Conservation (phyloP, 64 coral and sea anemone genomes). For the Catalaphyllia jardinei region DNA sequence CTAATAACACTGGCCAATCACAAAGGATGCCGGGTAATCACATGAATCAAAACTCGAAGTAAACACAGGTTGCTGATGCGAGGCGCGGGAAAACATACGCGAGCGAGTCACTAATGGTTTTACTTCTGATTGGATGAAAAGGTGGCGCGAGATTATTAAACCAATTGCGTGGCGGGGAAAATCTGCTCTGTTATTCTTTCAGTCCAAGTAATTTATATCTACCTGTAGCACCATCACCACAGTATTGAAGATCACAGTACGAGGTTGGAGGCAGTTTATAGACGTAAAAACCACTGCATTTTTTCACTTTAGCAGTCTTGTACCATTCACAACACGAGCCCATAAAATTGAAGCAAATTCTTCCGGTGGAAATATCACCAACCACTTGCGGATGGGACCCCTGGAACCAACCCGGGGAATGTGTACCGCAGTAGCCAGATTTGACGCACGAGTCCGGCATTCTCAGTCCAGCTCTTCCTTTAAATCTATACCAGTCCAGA, state of each 20-base stretch:
- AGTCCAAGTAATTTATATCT: neutral
- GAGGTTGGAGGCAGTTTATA: neutral
- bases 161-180: no score
- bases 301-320: neutral
- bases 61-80: no score
- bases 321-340: neutral
- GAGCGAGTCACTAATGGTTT: no score
- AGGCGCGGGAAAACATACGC: no score
- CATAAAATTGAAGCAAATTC: slow-evolving; percentile 19
- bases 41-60: no score
- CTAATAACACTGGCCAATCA: no score
- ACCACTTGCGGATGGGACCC: neutral
- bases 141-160: no score
- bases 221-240: slow-evolving; percentile 20
- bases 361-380: neutral
- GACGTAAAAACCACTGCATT: slow-evolving; percentile 12
- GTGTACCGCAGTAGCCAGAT: neutral
- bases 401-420: slow-evolving; percentile 23
- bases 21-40: no score
- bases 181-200: no score
- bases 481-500: slow-evolving; percentile 17
- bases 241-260: slow-evolving; percentile 8
- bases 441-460: slow-evolving; percentile 21
- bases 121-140: no score
- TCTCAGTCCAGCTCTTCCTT: slow-evolving; percentile 11